Evolutionary conservation across 2,888 invertebrate genomes (phyloP), one percentile per base, ranked within the genome.

Genomic region (Eurytoma adleriae): DNA sequence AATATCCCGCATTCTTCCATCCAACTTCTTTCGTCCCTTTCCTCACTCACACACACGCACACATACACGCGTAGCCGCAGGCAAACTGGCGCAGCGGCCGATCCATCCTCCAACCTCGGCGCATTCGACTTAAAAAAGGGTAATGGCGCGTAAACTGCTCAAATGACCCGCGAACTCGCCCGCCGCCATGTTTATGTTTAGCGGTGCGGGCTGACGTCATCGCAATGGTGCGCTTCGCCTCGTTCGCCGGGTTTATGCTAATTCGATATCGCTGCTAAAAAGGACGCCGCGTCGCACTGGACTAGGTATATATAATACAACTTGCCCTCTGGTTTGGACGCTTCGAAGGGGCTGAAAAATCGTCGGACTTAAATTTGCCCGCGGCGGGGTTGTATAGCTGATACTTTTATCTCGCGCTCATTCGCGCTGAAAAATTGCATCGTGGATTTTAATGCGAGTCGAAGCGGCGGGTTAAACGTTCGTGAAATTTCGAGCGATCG

Each of bases 61-160:
- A 40, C 10, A 40, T 10, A 40, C 40, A 40, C 10, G 10, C 10
- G 10, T 10, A 40, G 40, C 48, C 64, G 40, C 64, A 48, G 12
- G 10, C 20, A 64, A 20, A 59, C 61, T 61, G 40, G 40, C 40
- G 40, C 40, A 10, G 40, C 40, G 10, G 40, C 27, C 40, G 40
- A 4, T 40, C 20, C n/a, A 61, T 40, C 12, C n/a, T 24, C 57
- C 57, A 72, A 16, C 68, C 68, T 30, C 18, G 20, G 24, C 48
- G 74, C 18, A 16, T 66, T 82, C 83, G 78, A 83, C 83, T 87
- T 86, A 87, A 88, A 87, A 87, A 89, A 88, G 86, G 88, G 88
- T 90, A 90, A 90, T 90, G 90, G 89, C 84, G 89, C 86, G 89
- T 89, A 89, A 90, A 89, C 88, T 40, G 86, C 88, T 90, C 90